A percentile compares a stretch with the other conserved stretches of the same genome.
These are phyloP conservation scores for Nasonia longicornis DNA, from an alignment of 1,140 invertebrate species.

Conservation along the genomic window DNA sequence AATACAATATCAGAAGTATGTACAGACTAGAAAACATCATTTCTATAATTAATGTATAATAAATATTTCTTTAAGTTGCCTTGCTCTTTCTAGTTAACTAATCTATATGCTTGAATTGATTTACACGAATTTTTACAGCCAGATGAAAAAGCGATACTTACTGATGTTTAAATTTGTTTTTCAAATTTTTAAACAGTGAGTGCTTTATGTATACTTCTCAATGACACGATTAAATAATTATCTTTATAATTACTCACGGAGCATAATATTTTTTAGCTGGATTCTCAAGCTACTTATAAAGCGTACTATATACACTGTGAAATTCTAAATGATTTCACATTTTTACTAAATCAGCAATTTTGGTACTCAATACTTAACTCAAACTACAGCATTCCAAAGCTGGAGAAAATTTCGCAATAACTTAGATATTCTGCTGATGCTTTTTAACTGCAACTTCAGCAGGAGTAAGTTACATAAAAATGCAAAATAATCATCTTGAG, in stretches of 20 bases:
- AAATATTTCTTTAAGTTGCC: neutral
- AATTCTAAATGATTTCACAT: constrained; percentile 27
- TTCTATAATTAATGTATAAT: constrained; percentile 26
- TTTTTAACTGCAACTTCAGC: neutral
- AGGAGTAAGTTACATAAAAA: neutral
- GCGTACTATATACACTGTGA: constrained; percentile 21
- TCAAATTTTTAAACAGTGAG: neutral
- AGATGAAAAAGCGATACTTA: neutral
- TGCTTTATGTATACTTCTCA: constrained; percentile 5
- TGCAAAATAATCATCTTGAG: constrained; percentile 27
- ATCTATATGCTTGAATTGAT: constrained; percentile 6
- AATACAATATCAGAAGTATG: constrained; percentile 17
- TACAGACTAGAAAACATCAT: constrained; percentile 7
- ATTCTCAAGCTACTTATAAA: neutral
- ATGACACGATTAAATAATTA: neutral
- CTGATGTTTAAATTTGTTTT: neutral
- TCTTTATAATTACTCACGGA: neutral
- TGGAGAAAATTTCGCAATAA: constrained; percentile 18
- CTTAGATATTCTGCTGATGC: neutral
- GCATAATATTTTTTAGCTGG: neutral
- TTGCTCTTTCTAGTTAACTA: constrained; percentile 3
- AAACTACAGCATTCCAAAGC: neutral
- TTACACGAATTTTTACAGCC: constrained; percentile 18
- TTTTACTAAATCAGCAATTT: constrained; percentile 13
- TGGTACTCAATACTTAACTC: neutral